Evolutionary conservation across 2,888 invertebrate species (phyloP).

Genomic region (Scaptomyza caliginosa): DNA sequence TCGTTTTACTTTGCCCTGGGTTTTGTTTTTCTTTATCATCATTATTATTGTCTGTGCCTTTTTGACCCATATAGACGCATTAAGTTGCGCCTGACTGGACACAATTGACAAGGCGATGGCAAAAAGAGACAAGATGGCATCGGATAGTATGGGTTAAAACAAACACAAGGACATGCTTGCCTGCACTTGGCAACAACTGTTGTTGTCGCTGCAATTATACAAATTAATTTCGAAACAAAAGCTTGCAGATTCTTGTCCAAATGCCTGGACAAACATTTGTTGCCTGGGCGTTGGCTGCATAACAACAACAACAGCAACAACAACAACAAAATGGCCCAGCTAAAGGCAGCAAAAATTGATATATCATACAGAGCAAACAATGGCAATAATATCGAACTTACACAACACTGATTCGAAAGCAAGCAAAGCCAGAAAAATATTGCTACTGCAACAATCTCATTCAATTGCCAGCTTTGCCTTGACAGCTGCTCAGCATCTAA

Average conservation of each 20-base stretch:
- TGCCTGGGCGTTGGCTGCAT: neutral
- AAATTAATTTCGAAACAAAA: constrained; percentile 67
- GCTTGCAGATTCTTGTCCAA: constrained; percentile 53
- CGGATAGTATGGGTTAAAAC: no score
- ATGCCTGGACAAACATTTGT: constrained; percentile 10
- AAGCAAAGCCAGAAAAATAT: neutral
- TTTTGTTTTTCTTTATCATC: no score
- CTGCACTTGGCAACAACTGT: constrained; percentile 27
- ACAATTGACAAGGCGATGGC: constrained; percentile 20
- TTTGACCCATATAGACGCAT: constrained; percentile 46
- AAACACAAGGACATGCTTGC: constrained; percentile 22
- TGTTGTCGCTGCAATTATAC: constrained; percentile 68
- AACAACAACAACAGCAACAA: neutral
- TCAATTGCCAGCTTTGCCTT: neutral
- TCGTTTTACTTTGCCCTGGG: neutral
- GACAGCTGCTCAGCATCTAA: constrained; percentile 8
- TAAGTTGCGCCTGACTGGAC: constrained; percentile 30
- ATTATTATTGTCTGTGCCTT: constrained; percentile 4
- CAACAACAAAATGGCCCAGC: neutral
- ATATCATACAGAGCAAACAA: neutral
- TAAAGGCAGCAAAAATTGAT: no score
- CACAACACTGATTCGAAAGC: neutral
- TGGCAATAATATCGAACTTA: constrained; percentile 4
- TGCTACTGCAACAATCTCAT: neutral
- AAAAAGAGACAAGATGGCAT: neutral